Base-by-base conservation (phyloP, 2,888 invertebrate species). In the Drosophila atroscutellata region DNA sequence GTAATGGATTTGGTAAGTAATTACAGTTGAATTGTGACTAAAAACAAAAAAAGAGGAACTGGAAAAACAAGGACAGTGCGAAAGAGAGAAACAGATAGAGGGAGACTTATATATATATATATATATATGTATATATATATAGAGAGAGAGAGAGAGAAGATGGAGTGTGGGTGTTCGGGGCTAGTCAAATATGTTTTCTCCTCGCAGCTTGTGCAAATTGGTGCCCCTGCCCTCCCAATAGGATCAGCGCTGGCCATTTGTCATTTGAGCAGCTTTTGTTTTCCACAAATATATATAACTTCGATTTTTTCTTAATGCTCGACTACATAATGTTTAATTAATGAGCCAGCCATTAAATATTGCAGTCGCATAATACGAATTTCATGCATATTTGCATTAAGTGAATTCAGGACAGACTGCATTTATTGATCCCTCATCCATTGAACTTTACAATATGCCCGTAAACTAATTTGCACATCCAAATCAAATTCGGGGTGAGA, bases 21-120 rank as follows among this genome's bases (percentile, higher is more conserved):
- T 85, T 85, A 85, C 87, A 81, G 89, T 89, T 89, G 85, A 89
- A 89, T 84, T 89, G 82, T 74, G 80, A 84, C 89, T 72, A 72
- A 83, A 81, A 83, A 73, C 55, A 52, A 24, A 47, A 47, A 28
- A 37, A 34, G 50, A 32, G 47, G 11, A 42, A 28, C 39, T 37
- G 26, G 39, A 11, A 55, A 56, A 26, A 55, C n/a, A 55, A 37
- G 26, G 13, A n/a, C 37, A 55, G 28, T n/a, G 13, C 52, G 15
- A 59, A 24, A 34, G 11, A 57, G 30, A 24, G 37, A 30, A 45
- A 20, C 26, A 34, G 26, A 64, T 45, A 24, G 26, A 47, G 39
- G 24, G 36, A 51, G 34, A 28, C n/a, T 8, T 8, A 30, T 30
- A 8, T 2, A 30, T 8, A 8, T 8, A 30, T 8, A 28, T 28